Evolutionary conservation across 2,113 vertebrate genomes (phyloP), one percentile per base, ranked within the genome.

Genomic region (Erythrocercus mccallii): DNA sequence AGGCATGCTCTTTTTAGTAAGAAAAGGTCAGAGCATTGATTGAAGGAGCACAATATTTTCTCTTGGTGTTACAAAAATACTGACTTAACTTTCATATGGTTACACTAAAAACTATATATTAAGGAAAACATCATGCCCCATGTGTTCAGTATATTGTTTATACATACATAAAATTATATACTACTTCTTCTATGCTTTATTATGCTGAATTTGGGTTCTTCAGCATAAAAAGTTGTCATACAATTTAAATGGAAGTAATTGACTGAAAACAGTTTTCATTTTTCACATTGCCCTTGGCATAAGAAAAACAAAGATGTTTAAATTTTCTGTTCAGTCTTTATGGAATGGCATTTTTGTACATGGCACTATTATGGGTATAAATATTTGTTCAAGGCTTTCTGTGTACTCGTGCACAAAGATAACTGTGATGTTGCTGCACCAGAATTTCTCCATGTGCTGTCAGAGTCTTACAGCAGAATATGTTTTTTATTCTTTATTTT

Each of bases 401-500:
- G 71, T 89, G 66, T 56, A 68, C n/a, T 16, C 10, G 68, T 51
- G 68, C 57, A 28, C 38, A 38, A 60, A 54, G 78, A 60, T 82
- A 73, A 64, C 81, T 88, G 71, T 76, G 82, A 68, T 74, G 77
- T 72, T 73, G 60, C 81, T 56, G 62, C 47, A 78, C 80, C 76
- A 81, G 81, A 81, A 86, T 83, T 91, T 92, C 76, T 82, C 60
- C 0, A 0, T 78, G 87, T 86, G 81, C 68, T 84, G 33, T 48
- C 71, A 17, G n/a, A 65, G 51, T 83, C 47, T 81, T 93, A 86
- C 94, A 95, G 85, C 85, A 91, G 81, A 91, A 86, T 86, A 82
- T 94, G 88, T 94, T 92, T 97, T 96, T 82, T 80, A 86, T 91
- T 85, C 77, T 69, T 93, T 90, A 78, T 94, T 97, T 97, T 91